Conservation (phyloP, 2,113 vertebrate species). For the Synodontis membranacea region DNA sequence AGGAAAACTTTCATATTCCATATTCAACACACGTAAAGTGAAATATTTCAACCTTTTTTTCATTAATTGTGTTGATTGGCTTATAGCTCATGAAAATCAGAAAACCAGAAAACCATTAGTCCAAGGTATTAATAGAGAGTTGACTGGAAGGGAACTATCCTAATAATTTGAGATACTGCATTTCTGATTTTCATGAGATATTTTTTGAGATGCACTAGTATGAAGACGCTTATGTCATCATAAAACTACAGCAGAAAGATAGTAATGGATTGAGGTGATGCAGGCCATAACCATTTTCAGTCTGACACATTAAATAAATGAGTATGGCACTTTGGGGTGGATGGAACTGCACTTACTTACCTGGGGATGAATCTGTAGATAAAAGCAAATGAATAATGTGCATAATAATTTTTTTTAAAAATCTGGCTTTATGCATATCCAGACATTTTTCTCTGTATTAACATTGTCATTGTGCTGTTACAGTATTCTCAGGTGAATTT, state of each 20-base stretch:
- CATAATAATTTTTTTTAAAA: constrained; percentile 1
- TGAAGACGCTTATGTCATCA: not conserved
- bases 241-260: constrained; percentile 35
- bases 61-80: too few species aligned
- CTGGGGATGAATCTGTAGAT: not conserved
- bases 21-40: too few species aligned
- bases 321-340: not conserved
- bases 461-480: not conserved
- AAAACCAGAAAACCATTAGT: too few species aligned
- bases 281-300: constrained; percentile 28
- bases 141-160: too few species aligned
- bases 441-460: not conserved
- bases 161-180: too few species aligned
- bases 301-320: not conserved
- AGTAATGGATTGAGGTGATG: constrained; percentile 44
- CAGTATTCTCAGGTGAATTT: not conserved
- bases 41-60: too few species aligned
- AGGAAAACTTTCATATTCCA: too few species aligned
- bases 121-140: too few species aligned
- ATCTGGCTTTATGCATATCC: not conserved
- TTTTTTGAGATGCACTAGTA: too few species aligned
- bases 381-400: not conserved
- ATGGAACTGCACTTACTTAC: not conserved
- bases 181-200: too few species aligned
- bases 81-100: too few species aligned